Base-by-base conservation (phyloP, 2,797 vertebrate genomes). In the Microtus californicus region DNA sequence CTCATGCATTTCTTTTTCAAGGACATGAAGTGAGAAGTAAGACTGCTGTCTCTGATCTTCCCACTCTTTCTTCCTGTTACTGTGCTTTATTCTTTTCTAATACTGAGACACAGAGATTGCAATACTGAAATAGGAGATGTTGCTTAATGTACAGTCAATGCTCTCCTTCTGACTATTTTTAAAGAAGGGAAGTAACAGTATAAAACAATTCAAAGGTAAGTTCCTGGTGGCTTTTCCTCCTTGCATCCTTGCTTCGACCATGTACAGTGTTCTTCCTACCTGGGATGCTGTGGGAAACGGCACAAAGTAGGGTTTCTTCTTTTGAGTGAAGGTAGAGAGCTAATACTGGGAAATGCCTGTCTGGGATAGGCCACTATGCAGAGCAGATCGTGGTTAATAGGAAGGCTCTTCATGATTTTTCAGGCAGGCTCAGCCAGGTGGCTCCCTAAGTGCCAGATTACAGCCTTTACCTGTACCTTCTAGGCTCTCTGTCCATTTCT, bases 171-270 rank as follows among this genome's bases (percentile, higher is more conserved):
- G 74, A 61, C 25, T 73, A 48, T 48, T 59, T 65, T 45, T 37
- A 6, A 29, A 6, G 12, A 51, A 10, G 27, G 2, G 7, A 91
- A 59, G 10, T 43, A 8, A 85, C 25, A 13, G 29, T 27, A 29
- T 27, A 71, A 37, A 85, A 89, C 27, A 74, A 56, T 79, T 45
- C 48, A 45, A 43, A 54, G 23, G n/a, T 10, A n/a, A 8, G 54
- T 69, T 34, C 76, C 56, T 17, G 48, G 2, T 87, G 27, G 7
- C 25, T 7, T 56, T 86, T 78, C 37, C 31, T 79, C 13, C 37
- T 31, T 1, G 0, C 2, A 1, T 4, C 0, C 8, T 89, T 78
- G 59, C 8, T 69, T 23, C 37, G 61, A 15, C 31, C 48, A 27
- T 27, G 8, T 0, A 19, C 1, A 43, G 5, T 29, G 6, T 5